These are phyloP conservation scores for Terebella lapidaria DNA, from an alignment of 2,888 invertebrate species.

Conservation along the genomic window DNA sequence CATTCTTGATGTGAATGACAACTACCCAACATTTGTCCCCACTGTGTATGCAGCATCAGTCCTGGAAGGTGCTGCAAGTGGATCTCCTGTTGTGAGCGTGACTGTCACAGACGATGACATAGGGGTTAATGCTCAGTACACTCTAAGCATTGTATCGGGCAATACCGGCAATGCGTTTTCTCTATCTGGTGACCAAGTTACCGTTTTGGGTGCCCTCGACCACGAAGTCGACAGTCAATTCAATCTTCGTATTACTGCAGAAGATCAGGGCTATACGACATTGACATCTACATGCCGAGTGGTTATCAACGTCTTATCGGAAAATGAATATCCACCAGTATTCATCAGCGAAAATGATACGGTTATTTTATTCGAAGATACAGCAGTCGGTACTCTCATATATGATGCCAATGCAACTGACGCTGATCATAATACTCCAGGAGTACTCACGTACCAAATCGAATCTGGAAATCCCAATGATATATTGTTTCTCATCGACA, in stretches of 20 bases:
- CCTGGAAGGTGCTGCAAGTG: conserved; percentile 30
- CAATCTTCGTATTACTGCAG: conserved; percentile 15
- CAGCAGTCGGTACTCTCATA: conserved; percentile 27
- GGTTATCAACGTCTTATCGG: conserved; percentile 13
- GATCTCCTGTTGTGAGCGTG: conserved; percentile 26
- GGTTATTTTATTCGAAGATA: conserved; percentile 27
- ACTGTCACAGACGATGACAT: conserved; percentile 33
- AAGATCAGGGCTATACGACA: conserved; percentile 28
- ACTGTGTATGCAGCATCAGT: conserved; percentile 29
- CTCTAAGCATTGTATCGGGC: background rate
- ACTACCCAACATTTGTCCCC: conserved; percentile 29
- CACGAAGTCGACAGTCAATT: conserved; percentile 1
- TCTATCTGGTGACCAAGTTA: background rate
- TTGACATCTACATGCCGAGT: conserved; percentile 6
- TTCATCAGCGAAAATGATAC: conserved; percentile 24
- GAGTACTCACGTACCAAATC: conserved; percentile 29
- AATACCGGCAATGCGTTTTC: background rate
- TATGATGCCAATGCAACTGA: conserved; percentile 33
- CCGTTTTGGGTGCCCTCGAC: background rate
- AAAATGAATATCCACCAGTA: conserved; percentile 29
- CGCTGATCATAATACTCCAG: conserved; percentile 30
- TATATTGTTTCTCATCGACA: conserved; percentile 26
- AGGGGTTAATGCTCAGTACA: conserved; percentile 25
- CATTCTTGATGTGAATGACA: conserved; percentile 36
- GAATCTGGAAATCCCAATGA: conserved; percentile 30